A percentile compares a stretch with the other conserved stretches of the same genome.
Conservation (phyloP, 2,888 invertebrate genomes). For the Azorinus chamasolen region DNA sequence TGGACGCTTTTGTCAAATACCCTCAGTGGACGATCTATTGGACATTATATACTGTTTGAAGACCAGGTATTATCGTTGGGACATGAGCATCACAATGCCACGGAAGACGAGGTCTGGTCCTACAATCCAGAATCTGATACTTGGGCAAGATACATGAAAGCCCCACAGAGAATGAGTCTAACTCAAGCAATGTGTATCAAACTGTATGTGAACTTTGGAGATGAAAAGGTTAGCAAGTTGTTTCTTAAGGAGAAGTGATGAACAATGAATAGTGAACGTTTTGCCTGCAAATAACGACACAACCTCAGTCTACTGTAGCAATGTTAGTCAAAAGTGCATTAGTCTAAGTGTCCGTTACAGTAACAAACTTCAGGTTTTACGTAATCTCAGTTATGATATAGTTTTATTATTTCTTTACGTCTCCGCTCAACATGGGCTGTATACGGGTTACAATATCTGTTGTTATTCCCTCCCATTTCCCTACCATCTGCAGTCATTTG, state of each 20-base stretch:
- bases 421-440: too few species aligned
- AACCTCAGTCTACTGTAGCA: too few species aligned
- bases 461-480: too few species aligned
- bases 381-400: too few species aligned
- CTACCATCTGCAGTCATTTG: too few species aligned
- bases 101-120: conserved; percentile 85
- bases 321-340: too few species aligned
- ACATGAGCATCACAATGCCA: conserved; percentile 84
- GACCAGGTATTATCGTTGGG: conserved; percentile 83
- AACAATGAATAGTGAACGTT: background rate
- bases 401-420: too few species aligned
- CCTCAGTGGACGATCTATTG: conserved; percentile 84
- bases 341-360: too few species aligned
- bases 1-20: conserved; percentile 85
- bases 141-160: conserved; percentile 83
- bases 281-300: too few species aligned
- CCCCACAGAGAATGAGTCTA: conserved; percentile 82
- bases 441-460: too few species aligned
- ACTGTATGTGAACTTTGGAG: conserved; percentile 82
- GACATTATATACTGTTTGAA: conserved; percentile 83
- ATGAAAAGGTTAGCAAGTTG: conserved; percentile 83
- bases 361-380: too few species aligned
- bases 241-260: conserved; percentile 78
- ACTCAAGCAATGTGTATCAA: conserved; percentile 81
- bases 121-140: conserved; percentile 80